These are phyloP conservation scores for Conger conger DNA, from an alignment of 2,113 vertebrate genomes.

Conservation along the genomic window DNA sequence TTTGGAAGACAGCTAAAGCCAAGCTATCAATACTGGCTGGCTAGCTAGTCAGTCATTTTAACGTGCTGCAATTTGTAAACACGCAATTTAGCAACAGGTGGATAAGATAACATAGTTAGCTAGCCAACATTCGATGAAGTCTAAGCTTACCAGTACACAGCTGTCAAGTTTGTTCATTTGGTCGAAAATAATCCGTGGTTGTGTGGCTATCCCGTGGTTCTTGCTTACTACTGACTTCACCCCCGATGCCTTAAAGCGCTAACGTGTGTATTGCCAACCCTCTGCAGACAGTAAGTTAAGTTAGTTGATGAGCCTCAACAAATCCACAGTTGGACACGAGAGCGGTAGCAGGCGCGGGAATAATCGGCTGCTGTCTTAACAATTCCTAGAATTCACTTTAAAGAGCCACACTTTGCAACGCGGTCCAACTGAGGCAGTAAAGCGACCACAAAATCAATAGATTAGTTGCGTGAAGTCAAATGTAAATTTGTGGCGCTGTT, in stretches of 20 bases:
- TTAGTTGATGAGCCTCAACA: background rate
- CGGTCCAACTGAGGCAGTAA: background rate
- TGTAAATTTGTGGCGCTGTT: conserved; percentile 68
- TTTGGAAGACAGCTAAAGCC: no score
- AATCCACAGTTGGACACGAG: conserved; percentile 1
- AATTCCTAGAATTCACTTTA: background rate
- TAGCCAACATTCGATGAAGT: background rate
- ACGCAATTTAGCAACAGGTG: background rate
- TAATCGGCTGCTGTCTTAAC: background rate
- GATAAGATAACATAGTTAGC: background rate
- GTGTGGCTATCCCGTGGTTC: background rate
- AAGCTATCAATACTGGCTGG: no score
- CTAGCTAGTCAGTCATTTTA: background rate
- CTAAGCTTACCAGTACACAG: background rate
- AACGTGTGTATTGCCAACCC: background rate
- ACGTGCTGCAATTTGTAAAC: background rate
- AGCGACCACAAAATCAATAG: background rate
- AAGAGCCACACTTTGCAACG: background rate
- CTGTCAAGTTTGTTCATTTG: background rate
- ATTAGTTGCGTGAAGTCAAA: conserved; percentile 29
- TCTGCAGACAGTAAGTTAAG: background rate
- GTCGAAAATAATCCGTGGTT: background rate
- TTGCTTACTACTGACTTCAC: background rate
- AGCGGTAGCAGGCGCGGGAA: conserved; percentile 28
- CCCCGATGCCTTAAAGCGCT: background rate